Evolutionary conservation across 2,113 vertebrate species (phyloP).

Genomic region (Elachura formosa): DNA sequence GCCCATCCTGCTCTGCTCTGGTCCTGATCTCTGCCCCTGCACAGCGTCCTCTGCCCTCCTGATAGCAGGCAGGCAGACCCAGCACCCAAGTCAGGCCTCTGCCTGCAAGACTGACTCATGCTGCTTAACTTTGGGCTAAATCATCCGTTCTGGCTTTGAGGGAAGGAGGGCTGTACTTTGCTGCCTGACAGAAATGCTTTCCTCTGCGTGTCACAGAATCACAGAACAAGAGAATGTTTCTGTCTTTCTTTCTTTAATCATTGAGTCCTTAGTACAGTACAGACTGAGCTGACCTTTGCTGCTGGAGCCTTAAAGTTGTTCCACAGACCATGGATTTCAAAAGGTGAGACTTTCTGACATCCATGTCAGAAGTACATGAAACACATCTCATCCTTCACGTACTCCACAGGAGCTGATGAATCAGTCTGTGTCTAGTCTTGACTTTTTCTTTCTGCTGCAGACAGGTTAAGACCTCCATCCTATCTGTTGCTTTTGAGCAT

Average conservation of each 20-base stretch:
- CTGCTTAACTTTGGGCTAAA: not conserved
- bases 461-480: not conserved
- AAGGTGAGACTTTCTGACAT: not conserved
- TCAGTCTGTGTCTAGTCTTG: not conserved
- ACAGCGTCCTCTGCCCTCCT: not conserved
- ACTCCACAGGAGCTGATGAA: not conserved
- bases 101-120: not conserved
- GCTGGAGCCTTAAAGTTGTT: not conserved
- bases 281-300: not conserved
- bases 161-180: not conserved
- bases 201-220: not conserved
- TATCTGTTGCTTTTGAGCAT: not conserved
- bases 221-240: not conserved
- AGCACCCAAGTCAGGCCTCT: not conserved
- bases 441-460: not conserved
- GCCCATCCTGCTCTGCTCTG: not conserved
- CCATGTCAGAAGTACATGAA: not conserved
- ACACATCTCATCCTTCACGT: not conserved
- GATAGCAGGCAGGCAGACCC: not conserved
- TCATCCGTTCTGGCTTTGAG: not conserved
- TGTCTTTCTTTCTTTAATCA: not conserved
- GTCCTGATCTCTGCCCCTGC: not conserved
- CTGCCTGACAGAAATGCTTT: not conserved
- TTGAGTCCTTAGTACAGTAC: not conserved
- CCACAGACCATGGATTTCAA: not conserved